phyloP scores from a whole-genome alignment of 2,113 vertebrate genomes.

The Himantopus leucocephalus region DNA sequence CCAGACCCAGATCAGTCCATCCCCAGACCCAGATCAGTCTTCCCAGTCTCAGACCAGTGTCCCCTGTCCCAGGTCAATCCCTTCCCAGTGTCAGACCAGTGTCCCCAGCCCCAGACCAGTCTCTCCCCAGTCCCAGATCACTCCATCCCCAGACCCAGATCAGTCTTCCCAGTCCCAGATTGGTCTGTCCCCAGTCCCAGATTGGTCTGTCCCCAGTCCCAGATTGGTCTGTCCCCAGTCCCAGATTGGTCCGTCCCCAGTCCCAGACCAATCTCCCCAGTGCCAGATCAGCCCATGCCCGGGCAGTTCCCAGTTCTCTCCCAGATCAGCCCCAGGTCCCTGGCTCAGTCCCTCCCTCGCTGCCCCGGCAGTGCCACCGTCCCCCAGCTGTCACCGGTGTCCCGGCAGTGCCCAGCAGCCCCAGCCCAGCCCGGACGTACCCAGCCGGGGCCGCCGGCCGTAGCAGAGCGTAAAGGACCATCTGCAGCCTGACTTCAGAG shows the following conservation, averaged over 20 bases:
- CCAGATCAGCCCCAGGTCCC: rapidly evolving
- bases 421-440: background rate
- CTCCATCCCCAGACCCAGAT: too few species aligned
- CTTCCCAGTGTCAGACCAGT: background rate
- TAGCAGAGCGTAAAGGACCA: background rate
- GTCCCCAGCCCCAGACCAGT: rapidly evolving
- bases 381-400: background rate
- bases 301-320: background rate
- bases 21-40: too few species aligned
- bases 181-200: background rate
- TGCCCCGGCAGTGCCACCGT: background rate
- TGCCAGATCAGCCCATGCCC: background rate
- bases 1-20: too few species aligned
- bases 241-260: background rate
- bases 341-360: background rate
- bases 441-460: background rate
- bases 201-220: background rate
- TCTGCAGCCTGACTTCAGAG: background rate
- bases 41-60: background rate
- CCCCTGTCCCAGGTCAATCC: too few species aligned
- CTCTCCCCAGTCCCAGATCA: background rate
- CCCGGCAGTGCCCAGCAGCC: background rate
- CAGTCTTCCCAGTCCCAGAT: background rate
- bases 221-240: background rate
- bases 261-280: background rate